Evolutionary conservation across 37 sponge, comb jelly and placozoan species (phyloP).

Genomic region (Chondrilla cf. caribensis): DNA sequence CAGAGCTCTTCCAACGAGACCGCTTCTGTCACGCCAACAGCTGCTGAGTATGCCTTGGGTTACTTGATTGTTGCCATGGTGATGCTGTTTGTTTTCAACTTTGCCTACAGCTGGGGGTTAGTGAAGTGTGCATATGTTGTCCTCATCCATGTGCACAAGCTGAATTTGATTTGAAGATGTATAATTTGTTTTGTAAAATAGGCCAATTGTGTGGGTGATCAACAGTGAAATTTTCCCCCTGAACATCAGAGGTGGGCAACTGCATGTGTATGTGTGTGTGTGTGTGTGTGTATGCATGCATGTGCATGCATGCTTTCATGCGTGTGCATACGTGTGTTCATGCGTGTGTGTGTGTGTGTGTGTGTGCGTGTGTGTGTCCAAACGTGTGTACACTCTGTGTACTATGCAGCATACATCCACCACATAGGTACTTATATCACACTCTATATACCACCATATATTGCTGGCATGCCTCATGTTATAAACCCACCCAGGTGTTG

Average conservation of each 20-base stretch:
- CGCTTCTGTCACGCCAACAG: background rate
- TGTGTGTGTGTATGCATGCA: background rate
- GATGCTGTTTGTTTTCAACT: constrained; percentile 71
- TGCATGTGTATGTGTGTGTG: background rate
- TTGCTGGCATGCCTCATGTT: background rate
- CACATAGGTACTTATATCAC: too few species aligned
- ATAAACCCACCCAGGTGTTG: constrained; percentile 42
- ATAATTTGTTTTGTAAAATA: background rate
- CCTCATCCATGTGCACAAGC: too few species aligned
- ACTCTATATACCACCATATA: too few species aligned
- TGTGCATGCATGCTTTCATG: too few species aligned
- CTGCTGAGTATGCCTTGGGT: constrained; percentile 21
- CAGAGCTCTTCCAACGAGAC: background rate
- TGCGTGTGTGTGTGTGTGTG: too few species aligned
- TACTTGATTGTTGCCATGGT: constrained; percentile 48
- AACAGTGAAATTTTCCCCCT: constrained; percentile 82
- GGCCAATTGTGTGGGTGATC: constrained; percentile 57
- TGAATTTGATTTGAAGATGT: too few species aligned
- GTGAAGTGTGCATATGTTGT: background rate
- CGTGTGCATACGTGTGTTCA: too few species aligned
- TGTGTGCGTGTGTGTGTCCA: background rate
- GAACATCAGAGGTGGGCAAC: constrained; percentile 40
- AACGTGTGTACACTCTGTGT: background rate
- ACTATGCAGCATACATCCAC: background rate
- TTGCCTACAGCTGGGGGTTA: constrained; percentile 80